Base-by-base conservation (phyloP, 2,113 vertebrate species). In the Cynoglossus semilaevis region DNA sequence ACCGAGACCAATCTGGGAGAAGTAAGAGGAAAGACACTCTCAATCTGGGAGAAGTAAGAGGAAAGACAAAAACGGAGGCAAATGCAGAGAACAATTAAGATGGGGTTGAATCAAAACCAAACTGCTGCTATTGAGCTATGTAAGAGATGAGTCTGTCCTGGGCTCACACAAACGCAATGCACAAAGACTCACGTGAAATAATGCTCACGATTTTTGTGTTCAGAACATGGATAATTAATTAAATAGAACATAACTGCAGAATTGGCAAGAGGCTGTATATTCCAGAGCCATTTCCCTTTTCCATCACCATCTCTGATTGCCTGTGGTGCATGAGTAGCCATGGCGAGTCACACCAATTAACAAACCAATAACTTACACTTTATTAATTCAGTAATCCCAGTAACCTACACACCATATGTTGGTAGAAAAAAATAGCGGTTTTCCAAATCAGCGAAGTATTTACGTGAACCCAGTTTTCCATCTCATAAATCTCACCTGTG, bases 31-130 rank as follows among this genome's bases (percentile, higher is more conserved):
- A n/a, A n/a, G n/a, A n/a, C n/a, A n/a, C n/a, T n/a, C n/a, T n/a
- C n/a, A 58, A 55, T 73, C 45, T 46, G 71, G 71, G 48, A 76
- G 65, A 75, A 70, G 63, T 42, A 29, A 37, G 54, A 67, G 34
- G 36, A 42, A 43, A 55, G 59, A 69, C 29, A 63, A 41, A 12
- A 22, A 56, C 36, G 18, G 52, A 36, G 38, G 37, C 15, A 3
- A 47, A 73, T 13, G 51, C 36, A 37, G 45, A 61, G 16, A 62
- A 70, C 54, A 67, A 69, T 65, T 44, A 70, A 12, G 49, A 15
- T 15, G 37, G 12, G 46, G 65, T 50, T 63, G 62, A 9, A 41
- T 53, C 9, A 14, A 16, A 16, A 14, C 58, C 15, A 15, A 9
- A 54, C 63, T 64, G 66, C 36, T 61, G 42, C 43, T 62, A 40